Conservation (phyloP, 2,888 invertebrate species). For the Anthophora plumipes region DNA sequence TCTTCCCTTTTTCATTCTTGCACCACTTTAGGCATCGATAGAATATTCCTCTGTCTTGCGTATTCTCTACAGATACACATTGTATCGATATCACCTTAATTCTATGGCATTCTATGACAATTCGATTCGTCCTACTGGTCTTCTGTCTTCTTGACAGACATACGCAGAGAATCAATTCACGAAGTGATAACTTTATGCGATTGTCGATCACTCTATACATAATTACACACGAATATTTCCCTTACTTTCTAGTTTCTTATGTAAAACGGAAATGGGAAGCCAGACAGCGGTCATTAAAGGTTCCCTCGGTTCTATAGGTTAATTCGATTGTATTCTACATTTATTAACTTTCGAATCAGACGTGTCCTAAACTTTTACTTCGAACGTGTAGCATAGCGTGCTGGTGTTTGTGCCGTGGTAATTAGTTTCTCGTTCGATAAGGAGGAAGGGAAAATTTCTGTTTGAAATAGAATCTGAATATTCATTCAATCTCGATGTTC, state of each 20-base stretch:
- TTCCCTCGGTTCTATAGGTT: not conserved
- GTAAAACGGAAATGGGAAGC: not conserved
- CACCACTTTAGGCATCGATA: not conserved
- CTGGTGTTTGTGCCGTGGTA: not conserved
- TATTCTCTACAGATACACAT: not conserved
- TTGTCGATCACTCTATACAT: not conserved
- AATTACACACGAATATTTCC: not conserved
- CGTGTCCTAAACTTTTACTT: not conserved
- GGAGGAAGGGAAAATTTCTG: not conserved
- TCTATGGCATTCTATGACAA: not conserved
- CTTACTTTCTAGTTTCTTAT: not conserved
- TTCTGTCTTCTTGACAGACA: not conserved
- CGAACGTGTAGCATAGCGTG: not conserved
- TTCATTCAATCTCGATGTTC: not conserved
- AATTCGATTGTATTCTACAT: conserved; percentile 20
- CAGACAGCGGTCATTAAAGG: not conserved
- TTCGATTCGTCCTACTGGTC: not conserved
- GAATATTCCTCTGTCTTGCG: not conserved
- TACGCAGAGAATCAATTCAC: not conserved
- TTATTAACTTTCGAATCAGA: not conserved
- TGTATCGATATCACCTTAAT: not conserved
- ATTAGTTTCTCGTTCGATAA: not conserved
- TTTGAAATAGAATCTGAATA: not conserved
- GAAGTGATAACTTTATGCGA: not conserved
- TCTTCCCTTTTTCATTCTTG: not conserved